Evolutionary conservation across 1,140 invertebrate genomes (phyloP).

Genomic region (Thaumatotibia leucotreta): DNA sequence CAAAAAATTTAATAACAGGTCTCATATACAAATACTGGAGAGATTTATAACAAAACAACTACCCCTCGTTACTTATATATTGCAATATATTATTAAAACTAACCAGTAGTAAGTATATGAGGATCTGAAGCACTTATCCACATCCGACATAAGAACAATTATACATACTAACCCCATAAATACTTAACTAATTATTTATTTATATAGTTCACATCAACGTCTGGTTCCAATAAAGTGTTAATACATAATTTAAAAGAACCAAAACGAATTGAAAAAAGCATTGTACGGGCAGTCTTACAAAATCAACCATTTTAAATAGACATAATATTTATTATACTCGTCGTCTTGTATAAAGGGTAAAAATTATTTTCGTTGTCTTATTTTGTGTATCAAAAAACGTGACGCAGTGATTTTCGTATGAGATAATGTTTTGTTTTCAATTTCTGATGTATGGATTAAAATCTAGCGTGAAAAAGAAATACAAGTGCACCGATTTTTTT

Average conservation of each 20-base stretch:
- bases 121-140: neutral
- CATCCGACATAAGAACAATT: slow-evolving; percentile 1
- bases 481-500: too few species aligned
- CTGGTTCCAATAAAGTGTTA: neutral
- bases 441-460: too few species aligned
- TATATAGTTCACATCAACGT: slow-evolving; percentile 1
- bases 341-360: too few species aligned
- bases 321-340: too few species aligned
- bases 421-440: too few species aligned
- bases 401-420: too few species aligned
- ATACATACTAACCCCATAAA: slow-evolving; percentile 12
- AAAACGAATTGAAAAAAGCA: neutral
- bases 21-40: neutral
- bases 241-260: neutral
- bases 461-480: too few species aligned
- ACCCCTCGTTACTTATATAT: too few species aligned
- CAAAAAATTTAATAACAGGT: neutral
- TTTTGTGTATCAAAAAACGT: too few species aligned
- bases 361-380: too few species aligned
- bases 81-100: neutral
- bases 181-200: slow-evolving; percentile 12
- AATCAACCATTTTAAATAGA: too few species aligned
- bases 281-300: neutral
- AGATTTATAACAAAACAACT: neutral
- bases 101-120: neutral